Base-by-base conservation (phyloP, 2,797 vertebrate genomes). In the Nyctibius grandis region DNA sequence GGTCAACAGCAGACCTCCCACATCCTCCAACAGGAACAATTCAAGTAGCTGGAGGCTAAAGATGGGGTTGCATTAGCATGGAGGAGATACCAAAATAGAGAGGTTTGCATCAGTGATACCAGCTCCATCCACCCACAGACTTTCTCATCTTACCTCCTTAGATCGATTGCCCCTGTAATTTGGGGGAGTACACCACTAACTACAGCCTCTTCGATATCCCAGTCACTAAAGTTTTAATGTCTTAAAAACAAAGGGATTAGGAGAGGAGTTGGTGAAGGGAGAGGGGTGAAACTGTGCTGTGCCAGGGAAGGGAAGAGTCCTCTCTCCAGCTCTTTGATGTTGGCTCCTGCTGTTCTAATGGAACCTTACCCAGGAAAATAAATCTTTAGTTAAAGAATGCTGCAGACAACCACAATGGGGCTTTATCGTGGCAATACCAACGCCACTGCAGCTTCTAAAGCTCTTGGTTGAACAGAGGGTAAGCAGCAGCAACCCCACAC, bases 301-400 rank as follows among this genome's bases (percentile, higher is more conserved):
- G 40, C 29, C 56, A 79, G 63, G 34, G 36, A 78, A 91, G 54
- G n/a, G 53, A 85, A 91, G 20, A 91, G 67, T 31, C 12, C 36
- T 75, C 87, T 64, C 75, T 77, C 45, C 91, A 93, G 79, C 42
- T 78, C 68, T 95, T 67, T 79, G 76, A 91, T 81, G 85, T 67
- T 89, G 69, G 36, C 61, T 97, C 95, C 94, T 64, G 78, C 78
- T 77, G 65, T 68, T 97, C 51, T 93, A 89, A 93, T 63, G 69
- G 91, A 97, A 95, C 45, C 64, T 86, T 92, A 95, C 51, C 77
- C 59, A 9, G 84, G 54, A 91, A 96, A 95, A 96, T 73, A 96
- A 94, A 96, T 94, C 83, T 94, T 90, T 51, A 87, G 89, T 53
- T 94, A 95, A 96, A 95, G 92, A 96, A 94, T 38, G 83, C 80